Percentiles rank a stretch among this genome's conserved stretches.
Evolutionary conservation across 2,888 invertebrate species (phyloP).

Genomic region (Hermodice carunculata): DNA sequence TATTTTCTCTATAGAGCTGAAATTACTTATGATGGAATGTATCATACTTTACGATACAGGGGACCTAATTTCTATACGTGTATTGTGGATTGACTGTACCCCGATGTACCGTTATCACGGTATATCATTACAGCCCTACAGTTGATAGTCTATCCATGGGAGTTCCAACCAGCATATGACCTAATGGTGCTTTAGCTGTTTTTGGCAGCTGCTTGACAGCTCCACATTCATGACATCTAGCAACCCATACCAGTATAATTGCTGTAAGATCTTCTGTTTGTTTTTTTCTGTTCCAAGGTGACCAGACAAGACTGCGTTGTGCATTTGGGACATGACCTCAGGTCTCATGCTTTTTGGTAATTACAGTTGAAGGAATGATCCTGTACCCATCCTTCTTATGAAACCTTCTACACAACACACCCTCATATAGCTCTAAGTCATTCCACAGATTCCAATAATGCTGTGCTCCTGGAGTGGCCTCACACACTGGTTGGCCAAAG

Average conservation of each 20-base stretch:
- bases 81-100: too few relatives aligned
- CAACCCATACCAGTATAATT: background rate
- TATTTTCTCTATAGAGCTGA: too few relatives aligned
- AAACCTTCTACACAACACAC: background rate
- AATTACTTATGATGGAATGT: too few relatives aligned
- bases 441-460: background rate
- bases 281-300: background rate
- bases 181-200: background rate
- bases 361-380: background rate
- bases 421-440: background rate
- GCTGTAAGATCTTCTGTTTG: background rate
- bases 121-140: too few relatives aligned
- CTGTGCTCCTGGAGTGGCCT: background rate
- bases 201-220: background rate
- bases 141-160: constrained; percentile 7
- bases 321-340: background rate
- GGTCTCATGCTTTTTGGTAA: background rate
- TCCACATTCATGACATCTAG: background rate
- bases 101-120: too few relatives aligned
- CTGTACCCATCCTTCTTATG: background rate
- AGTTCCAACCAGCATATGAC: background rate
- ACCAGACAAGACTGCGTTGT: background rate
- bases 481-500: background rate
- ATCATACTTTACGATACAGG: too few relatives aligned
- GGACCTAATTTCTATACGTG: too few relatives aligned